Conservation (phyloP, 1,140 invertebrate genomes). For the Drosophila arawakana region DNA sequence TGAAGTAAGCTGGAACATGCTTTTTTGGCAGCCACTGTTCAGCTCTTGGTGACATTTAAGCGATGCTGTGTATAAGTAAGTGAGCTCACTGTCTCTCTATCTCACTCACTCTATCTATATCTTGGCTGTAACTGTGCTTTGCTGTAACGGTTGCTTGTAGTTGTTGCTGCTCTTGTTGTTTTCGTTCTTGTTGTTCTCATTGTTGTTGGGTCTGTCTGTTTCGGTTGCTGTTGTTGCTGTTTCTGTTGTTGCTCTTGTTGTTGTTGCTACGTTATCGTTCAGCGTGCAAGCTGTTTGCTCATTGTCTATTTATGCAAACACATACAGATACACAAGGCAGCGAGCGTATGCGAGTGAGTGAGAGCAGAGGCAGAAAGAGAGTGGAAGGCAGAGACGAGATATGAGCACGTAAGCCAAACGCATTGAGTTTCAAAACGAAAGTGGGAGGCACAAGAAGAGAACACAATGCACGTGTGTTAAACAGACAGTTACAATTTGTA, state of each 20-base stretch:
- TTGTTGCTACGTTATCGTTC: slow-evolving; percentile 77
- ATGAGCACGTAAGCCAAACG: slow-evolving; percentile 51
- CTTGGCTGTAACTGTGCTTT: slow-evolving; percentile 10
- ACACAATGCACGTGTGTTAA: slow-evolving; percentile 55
- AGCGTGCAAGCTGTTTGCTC: slow-evolving; percentile 80
- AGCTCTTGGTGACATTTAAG: slow-evolving; percentile 70
- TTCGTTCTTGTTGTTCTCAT: slow-evolving; percentile 31
- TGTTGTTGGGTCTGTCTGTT: slow-evolving; percentile 40
- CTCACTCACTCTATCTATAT: slow-evolving; percentile 2
- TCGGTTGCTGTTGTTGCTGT: slow-evolving; percentile 33
- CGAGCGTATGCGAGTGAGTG: background rate
- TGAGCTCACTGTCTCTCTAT: slow-evolving; percentile 27
- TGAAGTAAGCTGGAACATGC: slow-evolving; percentile 4
- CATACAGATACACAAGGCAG: slow-evolving; percentile 52
- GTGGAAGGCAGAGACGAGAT: slow-evolving; percentile 15
- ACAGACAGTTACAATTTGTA: slow-evolving; percentile 79
- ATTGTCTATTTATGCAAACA: slow-evolving; percentile 82
- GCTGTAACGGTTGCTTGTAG: slow-evolving; percentile 12
- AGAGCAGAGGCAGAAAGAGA: background rate
- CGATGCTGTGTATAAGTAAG: slow-evolving; percentile 49
- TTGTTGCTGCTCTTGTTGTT: slow-evolving; percentile 38
- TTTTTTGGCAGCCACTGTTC: slow-evolving; percentile 33
- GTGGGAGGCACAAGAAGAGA: background rate
- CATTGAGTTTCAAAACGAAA: slow-evolving; percentile 37
- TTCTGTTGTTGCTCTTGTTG: slow-evolving; percentile 47